A percentile compares a stretch with the other conserved stretches of the same genome.
phyloP scores from a whole-genome alignment of 2,113 vertebrate genomes.

The Myotis brandtii region DNA sequence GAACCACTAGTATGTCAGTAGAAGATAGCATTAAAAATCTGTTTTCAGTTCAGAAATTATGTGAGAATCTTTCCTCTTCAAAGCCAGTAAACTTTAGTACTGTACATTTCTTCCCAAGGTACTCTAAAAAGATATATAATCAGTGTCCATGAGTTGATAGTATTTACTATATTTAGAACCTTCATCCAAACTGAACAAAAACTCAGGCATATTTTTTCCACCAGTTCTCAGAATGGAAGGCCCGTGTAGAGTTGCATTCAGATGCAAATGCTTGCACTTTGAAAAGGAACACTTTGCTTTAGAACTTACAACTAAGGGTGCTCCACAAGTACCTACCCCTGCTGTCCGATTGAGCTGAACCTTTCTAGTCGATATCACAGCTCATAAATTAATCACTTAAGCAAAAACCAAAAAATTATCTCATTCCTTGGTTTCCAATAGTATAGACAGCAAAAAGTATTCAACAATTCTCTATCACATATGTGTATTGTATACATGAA shows the following conservation, averaged over 20 bases:
- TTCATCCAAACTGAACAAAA: background rate
- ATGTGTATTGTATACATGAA: background rate
- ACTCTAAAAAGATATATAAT: background rate
- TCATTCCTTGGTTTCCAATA: background rate
- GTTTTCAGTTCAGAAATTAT: slow-evolving; percentile 45
- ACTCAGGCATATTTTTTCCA: background rate
- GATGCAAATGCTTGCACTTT: background rate
- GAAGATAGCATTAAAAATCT: background rate
- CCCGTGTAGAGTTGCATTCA: background rate
- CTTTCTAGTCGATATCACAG: background rate
- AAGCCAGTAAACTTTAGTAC: background rate
- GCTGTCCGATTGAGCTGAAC: background rate
- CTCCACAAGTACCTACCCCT: background rate
- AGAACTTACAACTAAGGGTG: background rate
- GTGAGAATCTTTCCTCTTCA: background rate
- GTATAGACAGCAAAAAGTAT: background rate
- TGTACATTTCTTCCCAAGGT: background rate
- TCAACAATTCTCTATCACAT: background rate
- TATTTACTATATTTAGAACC: background rate
- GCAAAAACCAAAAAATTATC: background rate
- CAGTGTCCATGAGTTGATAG: background rate
- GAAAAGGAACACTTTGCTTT: background rate
- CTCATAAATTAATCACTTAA: background rate
- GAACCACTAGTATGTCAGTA: background rate
- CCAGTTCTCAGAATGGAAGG: background rate